phyloP scores from a whole-genome alignment of 1,140 invertebrate species.

The Chrysoperla carnea region DNA sequence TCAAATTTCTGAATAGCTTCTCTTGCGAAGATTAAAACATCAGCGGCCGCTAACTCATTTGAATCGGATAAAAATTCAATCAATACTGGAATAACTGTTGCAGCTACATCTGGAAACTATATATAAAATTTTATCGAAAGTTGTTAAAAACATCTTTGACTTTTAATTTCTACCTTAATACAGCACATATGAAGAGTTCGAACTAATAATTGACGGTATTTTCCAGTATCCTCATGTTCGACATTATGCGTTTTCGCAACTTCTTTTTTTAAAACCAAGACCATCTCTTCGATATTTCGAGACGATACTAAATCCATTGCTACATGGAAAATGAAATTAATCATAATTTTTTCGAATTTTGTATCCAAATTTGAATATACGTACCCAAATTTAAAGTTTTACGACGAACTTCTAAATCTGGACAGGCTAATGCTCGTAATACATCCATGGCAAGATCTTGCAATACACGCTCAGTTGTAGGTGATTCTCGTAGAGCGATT shows the following conservation, averaged over 20 bases:
- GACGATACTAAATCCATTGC: conserved; percentile 87
- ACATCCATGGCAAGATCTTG: conserved; percentile 99
- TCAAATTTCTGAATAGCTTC: conserved; percentile 91
- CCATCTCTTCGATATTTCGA: conserved; percentile 92
- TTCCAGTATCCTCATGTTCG: conserved; percentile 89
- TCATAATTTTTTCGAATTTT: conserved; percentile 2
- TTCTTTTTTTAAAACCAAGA: conserved; percentile 86
- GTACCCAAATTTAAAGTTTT: conserved; percentile 66
- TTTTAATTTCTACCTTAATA: conserved; percentile 42
- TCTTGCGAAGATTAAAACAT: conserved; percentile 87
- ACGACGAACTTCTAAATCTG: conserved; percentile 84
- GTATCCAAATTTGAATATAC: conserved; percentile 3
- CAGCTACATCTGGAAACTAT: conserved; percentile 89
- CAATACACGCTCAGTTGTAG: conserved; percentile 79
- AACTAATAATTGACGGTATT: conserved; percentile 90
- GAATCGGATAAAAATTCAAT: conserved; percentile 92
- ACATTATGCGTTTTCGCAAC: conserved; percentile 80
- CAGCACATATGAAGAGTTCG: conserved; percentile 87
- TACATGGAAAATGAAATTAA: conserved; percentile 13
- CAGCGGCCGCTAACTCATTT: conserved; percentile 82
- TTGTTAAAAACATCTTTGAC: not conserved
- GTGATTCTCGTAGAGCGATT: conserved; percentile 72
- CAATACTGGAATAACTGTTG: conserved; percentile 82
- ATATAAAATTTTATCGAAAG: conserved; percentile 6
- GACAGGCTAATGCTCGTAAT: conserved; percentile 77